Evolutionary conservation across 2,797 vertebrate genomes (phyloP).

Genomic region (Ciconia nigra): DNA sequence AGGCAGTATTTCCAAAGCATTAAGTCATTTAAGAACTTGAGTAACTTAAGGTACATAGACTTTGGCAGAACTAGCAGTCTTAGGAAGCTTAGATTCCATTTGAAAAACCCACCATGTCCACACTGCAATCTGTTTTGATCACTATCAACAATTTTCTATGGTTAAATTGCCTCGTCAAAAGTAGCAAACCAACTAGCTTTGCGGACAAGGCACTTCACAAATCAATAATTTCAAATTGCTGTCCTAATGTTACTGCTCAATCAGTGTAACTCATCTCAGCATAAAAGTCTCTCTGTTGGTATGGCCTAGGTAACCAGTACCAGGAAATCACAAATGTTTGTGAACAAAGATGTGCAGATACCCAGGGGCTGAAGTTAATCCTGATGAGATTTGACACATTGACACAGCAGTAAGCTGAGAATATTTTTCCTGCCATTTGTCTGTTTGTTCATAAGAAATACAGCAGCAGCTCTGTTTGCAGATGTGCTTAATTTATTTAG

Average conservation of each 20-base stretch:
- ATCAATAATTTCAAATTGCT: not conserved
- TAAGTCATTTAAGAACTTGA: not conserved
- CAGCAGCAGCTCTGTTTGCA: conserved; percentile 33
- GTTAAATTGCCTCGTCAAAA: not conserved
- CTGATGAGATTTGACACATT: conserved; percentile 34
- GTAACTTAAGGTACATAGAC: not conserved
- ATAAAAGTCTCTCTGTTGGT: not conserved
- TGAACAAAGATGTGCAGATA: conserved; percentile 3
- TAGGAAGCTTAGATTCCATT: not conserved
- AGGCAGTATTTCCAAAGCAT: not conserved
- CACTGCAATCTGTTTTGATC: not conserved
- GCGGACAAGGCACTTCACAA: not conserved
- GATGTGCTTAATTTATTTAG: conserved; percentile 52
- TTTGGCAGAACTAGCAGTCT: not conserved
- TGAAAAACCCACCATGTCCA: not conserved
- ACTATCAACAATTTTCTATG: not conserved
- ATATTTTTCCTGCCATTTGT: not conserved
- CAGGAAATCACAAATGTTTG: conserved; percentile 3
- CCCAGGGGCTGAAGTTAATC: conserved; percentile 16
- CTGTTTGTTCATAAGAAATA: conserved; percentile 41
- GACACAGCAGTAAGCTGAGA: not conserved
- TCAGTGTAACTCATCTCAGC: not conserved
- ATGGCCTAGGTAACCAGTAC: not conserved
- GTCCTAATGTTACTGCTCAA: not conserved
- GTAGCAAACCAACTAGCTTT: not conserved